A percentile compares a stretch with the other conserved stretches of the same genome.
Conservation (phyloP, 2,797 vertebrate genomes). For the Manis pentadactyla region DNA sequence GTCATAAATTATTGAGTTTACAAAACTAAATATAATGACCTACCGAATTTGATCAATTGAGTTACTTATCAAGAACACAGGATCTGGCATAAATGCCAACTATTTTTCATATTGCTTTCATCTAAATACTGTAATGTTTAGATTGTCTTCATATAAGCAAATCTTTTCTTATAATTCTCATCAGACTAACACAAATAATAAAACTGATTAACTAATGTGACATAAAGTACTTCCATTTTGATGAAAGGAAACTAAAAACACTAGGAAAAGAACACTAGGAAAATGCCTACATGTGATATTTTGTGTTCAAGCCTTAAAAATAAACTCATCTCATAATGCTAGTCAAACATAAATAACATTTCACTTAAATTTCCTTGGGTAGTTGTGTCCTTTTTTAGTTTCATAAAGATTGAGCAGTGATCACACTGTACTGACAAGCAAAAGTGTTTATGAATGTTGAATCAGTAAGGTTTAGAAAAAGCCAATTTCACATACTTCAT, state of each 20-base stretch:
- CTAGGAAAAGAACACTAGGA: not conserved
- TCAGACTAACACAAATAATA: conserved; percentile 40
- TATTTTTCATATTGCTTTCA: not conserved
- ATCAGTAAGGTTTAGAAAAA: conserved; percentile 79
- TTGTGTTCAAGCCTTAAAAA: conserved; percentile 10
- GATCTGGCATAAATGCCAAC: not conserved
- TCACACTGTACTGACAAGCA: conserved; percentile 72
- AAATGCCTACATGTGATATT: conserved; percentile 1
- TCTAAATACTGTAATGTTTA: not conserved
- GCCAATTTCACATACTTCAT: conserved; percentile 79
- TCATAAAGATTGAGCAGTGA: conserved; percentile 74
- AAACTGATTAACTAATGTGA: not conserved
- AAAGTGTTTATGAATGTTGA: conserved; percentile 78
- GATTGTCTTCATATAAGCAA: not conserved
- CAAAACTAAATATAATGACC: conserved; percentile 8
- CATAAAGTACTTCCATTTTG: conserved; percentile 2
- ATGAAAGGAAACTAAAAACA: not conserved
- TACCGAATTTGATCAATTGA: not conserved
- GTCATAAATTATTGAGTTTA: not conserved
- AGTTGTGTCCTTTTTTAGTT: conserved; percentile 66
- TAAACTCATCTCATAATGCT: conserved; percentile 17
- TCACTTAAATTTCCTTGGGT: conserved; percentile 69
- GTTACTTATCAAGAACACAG: not conserved
- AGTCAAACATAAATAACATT: conserved; percentile 52
- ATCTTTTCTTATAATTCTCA: conserved; percentile 17